These are phyloP conservation scores for Pandion haliaetus DNA, from an alignment of 2,113 vertebrate genomes.

Conservation along the genomic window DNA sequence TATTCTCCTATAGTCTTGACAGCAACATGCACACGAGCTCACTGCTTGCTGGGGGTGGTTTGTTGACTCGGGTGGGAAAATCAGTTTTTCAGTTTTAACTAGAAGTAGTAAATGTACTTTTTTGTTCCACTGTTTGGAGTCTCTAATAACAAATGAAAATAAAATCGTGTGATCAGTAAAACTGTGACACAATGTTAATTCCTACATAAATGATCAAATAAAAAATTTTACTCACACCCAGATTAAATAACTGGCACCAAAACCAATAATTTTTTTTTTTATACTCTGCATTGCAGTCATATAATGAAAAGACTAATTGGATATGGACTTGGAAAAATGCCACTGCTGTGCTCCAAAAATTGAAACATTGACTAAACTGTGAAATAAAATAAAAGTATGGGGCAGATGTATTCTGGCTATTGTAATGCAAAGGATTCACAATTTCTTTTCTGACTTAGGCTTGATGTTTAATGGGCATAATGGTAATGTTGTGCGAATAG, in stretches of 20 bases:
- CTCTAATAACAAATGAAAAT: not conserved
- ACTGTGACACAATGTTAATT: not conserved
- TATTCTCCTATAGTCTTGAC: not conserved
- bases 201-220: constrained; percentile 11
- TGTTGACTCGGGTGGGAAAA: not conserved
- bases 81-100: not conserved
- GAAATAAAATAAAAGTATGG: not conserved
- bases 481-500: not conserved
- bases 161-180: constrained; percentile 19
- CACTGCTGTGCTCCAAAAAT: not conserved
- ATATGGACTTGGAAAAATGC: constrained; percentile 19
- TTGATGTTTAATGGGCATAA: not conserved
- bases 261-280: not conserved
- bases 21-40: not conserved
- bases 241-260: constrained; percentile 3
- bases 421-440: not conserved
- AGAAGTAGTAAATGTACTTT: not conserved
- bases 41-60: not conserved
- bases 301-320: constrained; percentile 21
- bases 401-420: not conserved
- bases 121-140: not conserved
- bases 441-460: not conserved
- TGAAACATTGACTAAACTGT: not conserved
- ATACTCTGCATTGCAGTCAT: not conserved
- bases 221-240: not conserved